Evolutionary conservation across 2,797 vertebrate species (phyloP).

Genomic region (Perodicticus potto): DNA sequence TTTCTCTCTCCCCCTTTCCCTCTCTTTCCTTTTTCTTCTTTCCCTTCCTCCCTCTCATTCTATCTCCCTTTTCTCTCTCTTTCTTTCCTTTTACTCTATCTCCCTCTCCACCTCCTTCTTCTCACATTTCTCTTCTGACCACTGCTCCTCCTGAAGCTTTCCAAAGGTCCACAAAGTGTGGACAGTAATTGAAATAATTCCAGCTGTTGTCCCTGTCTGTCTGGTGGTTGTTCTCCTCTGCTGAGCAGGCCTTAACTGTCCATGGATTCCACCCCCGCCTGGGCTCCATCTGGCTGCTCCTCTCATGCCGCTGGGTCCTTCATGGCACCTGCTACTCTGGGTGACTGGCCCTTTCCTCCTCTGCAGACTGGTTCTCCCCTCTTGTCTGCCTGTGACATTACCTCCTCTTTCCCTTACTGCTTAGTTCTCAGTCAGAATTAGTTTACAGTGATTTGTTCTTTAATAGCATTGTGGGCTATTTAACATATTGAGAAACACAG

Average conservation of each 20-base stretch:
- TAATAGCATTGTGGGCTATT: background rate
- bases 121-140: background rate
- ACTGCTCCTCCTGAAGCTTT: background rate
- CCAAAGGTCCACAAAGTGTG: background rate
- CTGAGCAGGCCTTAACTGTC: accelerated
- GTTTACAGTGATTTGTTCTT: background rate
- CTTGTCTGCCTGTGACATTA: accelerated
- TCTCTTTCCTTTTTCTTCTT: too few species aligned
- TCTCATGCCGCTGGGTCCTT: too few species aligned
- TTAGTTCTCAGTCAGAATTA: background rate
- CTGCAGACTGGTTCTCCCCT: background rate
- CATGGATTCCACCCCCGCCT: background rate
- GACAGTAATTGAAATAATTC: background rate
- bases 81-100: too few species aligned
- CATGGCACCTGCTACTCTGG: background rate
- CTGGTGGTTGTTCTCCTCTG: too few species aligned
- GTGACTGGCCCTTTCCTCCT: background rate
- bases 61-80: too few species aligned
- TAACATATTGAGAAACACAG: background rate
- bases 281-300: background rate
- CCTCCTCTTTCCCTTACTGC: background rate
- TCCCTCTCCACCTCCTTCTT: too few species aligned
- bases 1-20: too few species aligned
- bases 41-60: background rate
- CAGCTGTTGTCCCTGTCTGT: too few species aligned